Conservation (phyloP, 1,140 invertebrate species). For the Oryzaephilus surinamensis region DNA sequence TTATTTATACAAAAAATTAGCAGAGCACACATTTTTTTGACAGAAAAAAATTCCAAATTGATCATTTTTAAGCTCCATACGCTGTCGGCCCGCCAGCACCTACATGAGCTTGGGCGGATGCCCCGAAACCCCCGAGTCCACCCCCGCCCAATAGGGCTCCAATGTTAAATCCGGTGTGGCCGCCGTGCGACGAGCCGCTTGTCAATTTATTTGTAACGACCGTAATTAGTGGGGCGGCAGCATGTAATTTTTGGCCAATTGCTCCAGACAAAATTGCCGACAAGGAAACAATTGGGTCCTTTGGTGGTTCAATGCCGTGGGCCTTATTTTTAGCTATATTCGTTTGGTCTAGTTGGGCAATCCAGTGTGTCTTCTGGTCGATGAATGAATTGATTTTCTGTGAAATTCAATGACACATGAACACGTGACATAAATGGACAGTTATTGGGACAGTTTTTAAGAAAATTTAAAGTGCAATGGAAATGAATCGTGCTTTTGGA, state of each 20-base stretch:
- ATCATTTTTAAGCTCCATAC: conserved; percentile 12
- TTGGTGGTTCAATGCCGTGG: conserved; percentile 55
- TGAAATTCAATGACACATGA: conserved; percentile 12
- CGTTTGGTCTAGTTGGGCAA: conserved; percentile 52
- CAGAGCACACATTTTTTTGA: no score
- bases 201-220: conserved; percentile 43
- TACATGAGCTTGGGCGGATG: conserved; percentile 5
- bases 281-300: conserved; percentile 35
- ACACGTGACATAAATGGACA: background rate
- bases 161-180: conserved; percentile 38
- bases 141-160: conserved; percentile 29
- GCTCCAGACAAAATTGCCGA: conserved; percentile 40
- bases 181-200: conserved; percentile 43
- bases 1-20: no score
- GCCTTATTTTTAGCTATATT: conserved; percentile 63
- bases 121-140: conserved; percentile 23
- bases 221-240: conserved; percentile 49
- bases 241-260: conserved; percentile 37
- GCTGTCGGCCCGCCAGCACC: conserved; percentile 10
- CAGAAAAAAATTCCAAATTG: no score
- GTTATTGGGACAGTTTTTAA: background rate
- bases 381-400: conserved; percentile 69
- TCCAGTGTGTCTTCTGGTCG: conserved; percentile 59
- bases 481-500: no score
- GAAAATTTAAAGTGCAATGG: no score